phyloP scores from a whole-genome alignment of 2,888 invertebrate species.

The Scaptomyza tumidula region DNA sequence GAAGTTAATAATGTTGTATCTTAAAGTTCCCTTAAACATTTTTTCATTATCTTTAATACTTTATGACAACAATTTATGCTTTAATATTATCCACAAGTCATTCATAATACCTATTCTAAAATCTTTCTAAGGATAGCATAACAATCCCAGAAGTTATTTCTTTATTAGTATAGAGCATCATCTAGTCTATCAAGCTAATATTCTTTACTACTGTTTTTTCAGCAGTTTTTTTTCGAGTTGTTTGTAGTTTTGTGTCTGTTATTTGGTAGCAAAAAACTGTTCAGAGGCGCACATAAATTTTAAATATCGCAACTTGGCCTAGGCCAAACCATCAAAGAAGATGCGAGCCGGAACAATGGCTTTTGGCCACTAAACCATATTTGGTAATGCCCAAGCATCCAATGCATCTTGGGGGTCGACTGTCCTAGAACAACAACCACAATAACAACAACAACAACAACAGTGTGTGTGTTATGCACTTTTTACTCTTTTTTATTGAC shows the following conservation, averaged over 20 bases:
- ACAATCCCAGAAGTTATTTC: no score
- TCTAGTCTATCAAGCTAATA: neutral
- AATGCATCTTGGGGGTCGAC: constrained; percentile 28
- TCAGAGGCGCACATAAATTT: constrained; percentile 71
- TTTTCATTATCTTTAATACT: no score
- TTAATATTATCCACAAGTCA: no score
- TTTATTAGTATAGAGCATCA: constrained; percentile 12
- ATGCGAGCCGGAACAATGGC: constrained; percentile 62
- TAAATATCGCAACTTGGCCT: constrained; percentile 62
- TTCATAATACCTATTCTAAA: no score
- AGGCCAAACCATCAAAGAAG: constrained; percentile 36
- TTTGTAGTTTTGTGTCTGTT: constrained; percentile 26
- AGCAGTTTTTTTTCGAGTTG: constrained; percentile 8
- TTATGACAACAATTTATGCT: no score
- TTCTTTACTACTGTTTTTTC: constrained; percentile 1
- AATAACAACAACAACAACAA: neutral
- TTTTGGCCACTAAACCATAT: constrained; percentile 55
- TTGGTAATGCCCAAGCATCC: constrained; percentile 45
- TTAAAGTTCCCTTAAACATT: no score
- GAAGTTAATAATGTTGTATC: no score
- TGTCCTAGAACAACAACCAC: constrained; percentile 1
- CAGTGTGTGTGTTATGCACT: constrained; percentile 64
- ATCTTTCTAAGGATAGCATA: no score
- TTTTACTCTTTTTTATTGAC: constrained; percentile 80
- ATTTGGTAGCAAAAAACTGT: constrained; percentile 50